A percentile compares a stretch with the other conserved stretches of the same genome.
Conservation (phyloP, 2,113 vertebrate species). For the Lagopus leucura region DNA sequence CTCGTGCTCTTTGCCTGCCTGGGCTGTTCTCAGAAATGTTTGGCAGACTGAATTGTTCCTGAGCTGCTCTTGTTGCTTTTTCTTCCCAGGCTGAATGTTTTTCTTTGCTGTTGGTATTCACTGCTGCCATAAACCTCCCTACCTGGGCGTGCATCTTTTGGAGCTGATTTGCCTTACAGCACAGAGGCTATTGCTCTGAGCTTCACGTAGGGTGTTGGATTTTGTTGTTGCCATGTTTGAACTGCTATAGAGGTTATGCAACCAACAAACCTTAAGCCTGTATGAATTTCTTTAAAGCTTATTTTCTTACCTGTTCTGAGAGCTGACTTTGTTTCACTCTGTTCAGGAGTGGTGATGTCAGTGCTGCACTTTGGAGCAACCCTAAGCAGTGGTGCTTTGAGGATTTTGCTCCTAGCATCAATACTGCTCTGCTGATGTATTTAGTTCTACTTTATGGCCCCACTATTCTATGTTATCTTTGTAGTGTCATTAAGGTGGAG, state of each 20-base stretch:
- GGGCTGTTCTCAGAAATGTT: not conserved
- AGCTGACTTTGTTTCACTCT: not conserved
- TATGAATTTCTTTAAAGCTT: not conserved
- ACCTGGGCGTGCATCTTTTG: accelerated
- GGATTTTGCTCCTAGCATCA: not conserved
- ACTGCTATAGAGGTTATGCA: not conserved
- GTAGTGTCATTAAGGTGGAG: not conserved
- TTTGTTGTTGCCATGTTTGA: not conserved
- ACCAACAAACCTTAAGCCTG: not conserved
- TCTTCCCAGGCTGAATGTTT: not conserved
- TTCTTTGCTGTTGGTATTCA: not conserved
- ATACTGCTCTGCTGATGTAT: not conserved
- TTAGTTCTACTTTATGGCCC: accelerated
- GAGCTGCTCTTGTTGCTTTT: not conserved
- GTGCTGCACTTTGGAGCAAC: not conserved
- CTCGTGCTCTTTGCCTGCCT: accelerated
- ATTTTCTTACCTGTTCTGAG: not conserved
- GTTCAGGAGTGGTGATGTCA: not conserved
- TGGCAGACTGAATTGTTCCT: not conserved
- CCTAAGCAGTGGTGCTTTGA: not conserved
- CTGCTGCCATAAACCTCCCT: not conserved
- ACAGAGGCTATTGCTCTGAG: not conserved
- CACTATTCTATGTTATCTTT: not conserved
- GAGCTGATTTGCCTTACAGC: not conserved
- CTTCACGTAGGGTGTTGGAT: not conserved